These are phyloP conservation scores for Cheilosia vernalis DNA, from an alignment of 2,888 invertebrate species.

Conservation along the genomic window DNA sequence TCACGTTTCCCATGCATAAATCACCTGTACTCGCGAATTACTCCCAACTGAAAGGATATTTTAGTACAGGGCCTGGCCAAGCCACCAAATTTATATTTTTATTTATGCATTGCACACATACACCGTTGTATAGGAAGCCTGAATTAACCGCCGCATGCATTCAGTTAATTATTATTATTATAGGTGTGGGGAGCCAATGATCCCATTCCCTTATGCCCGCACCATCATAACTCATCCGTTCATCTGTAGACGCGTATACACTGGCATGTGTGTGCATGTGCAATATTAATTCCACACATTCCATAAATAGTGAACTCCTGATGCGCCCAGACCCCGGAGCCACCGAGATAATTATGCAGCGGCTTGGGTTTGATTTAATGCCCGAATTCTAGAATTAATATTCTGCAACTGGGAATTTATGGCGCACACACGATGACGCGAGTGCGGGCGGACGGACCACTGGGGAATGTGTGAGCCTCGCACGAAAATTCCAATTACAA, in stretches of 20 bases:
- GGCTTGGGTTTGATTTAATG: constrained; percentile 75
- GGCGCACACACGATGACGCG: constrained; percentile 7
- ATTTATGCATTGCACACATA: not conserved
- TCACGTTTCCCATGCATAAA: no score
- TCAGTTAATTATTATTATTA: constrained; percentile 75
- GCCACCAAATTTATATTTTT: not conserved
- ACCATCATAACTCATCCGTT: constrained; percentile 57
- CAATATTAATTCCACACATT: constrained; percentile 74
- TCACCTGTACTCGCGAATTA: not conserved
- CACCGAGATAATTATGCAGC: constrained; percentile 74
- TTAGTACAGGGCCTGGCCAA: not conserved
- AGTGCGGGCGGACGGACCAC: constrained; percentile 18
- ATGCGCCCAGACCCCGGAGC: constrained; percentile 61
- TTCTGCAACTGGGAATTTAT: constrained; percentile 74
- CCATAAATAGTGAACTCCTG: constrained; percentile 71
- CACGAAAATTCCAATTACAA: constrained; percentile 50
- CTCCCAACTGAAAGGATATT: not conserved
- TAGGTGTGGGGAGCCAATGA: constrained; percentile 63
- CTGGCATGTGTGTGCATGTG: constrained; percentile 14
- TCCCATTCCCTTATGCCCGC: constrained; percentile 20
- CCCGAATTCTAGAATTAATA: constrained; percentile 73
- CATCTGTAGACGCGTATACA: constrained; percentile 11
- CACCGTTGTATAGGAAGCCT: constrained; percentile 20
- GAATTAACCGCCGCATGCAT: constrained; percentile 55
- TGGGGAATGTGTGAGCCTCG: constrained; percentile 14